These are phyloP conservation scores for Lagodon rhomboides DNA, from an alignment of 2,797 vertebrate genomes.

Conservation along the genomic window DNA sequence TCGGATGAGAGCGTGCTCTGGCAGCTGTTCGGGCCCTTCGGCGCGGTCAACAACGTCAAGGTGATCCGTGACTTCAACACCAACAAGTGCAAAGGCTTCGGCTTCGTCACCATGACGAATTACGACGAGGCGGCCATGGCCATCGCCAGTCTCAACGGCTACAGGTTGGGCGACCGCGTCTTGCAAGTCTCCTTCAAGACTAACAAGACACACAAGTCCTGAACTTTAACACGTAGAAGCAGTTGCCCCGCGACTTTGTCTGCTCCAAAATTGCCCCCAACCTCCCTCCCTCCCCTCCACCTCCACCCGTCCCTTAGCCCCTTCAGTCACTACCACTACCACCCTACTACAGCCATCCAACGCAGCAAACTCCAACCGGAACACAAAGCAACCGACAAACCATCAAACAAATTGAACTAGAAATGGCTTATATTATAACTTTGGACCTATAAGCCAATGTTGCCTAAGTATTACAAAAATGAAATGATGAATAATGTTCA, in stretches of 20 bases:
- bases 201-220: conserved; percentile 99
- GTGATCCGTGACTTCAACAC: conserved; percentile 99
- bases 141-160: conserved; percentile 99
- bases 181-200: conserved; percentile 99
- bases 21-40: conserved; percentile 99
- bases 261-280: conserved; percentile 74
- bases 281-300: conserved; percentile 34
- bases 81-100: conserved; percentile 99
- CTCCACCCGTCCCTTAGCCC: conserved; percentile 76
- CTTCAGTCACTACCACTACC: conserved; percentile 80
- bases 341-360: conserved; percentile 86
- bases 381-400: conserved; percentile 82
- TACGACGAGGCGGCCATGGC: conserved; percentile 99
- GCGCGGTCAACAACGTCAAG: conserved; percentile 99
- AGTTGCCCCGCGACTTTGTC: conserved; percentile 74
- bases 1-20: conserved; percentile 99
- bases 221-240: conserved; percentile 86
- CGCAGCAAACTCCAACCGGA: conserved; percentile 85
- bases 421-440: conserved; percentile 99
- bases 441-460: conserved; percentile 99
- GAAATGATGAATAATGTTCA: conserved; percentile 88
- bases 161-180: conserved; percentile 99
- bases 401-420: conserved; percentile 93
- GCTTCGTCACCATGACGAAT: conserved; percentile 99
- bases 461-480: conserved; percentile 99